A percentile compares a stretch with the other conserved stretches of the same genome.
These are phyloP conservation scores for Nymphalis io DNA, from an alignment of 1,140 invertebrate species.

Conservation along the genomic window DNA sequence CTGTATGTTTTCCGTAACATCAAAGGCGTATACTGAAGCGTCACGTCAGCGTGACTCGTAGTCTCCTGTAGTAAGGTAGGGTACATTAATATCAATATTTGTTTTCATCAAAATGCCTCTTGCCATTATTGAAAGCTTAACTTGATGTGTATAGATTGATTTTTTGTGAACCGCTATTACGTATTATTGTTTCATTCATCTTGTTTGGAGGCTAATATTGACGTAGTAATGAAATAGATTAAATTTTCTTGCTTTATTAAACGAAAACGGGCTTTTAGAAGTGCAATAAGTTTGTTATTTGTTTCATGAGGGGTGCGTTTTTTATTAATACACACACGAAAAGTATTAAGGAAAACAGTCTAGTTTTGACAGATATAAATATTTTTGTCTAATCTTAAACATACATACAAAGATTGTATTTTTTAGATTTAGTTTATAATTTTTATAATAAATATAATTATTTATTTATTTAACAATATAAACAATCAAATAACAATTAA, in stretches of 20 bases:
- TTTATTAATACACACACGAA: too few relatives aligned
- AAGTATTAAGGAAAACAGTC: too few relatives aligned
- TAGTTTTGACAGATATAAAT: too few relatives aligned
- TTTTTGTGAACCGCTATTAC: slow-evolving; percentile 16
- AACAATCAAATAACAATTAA: too few relatives aligned
- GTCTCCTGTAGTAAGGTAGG: background rate
- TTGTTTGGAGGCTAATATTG: background rate
- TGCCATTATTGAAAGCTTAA: slow-evolving; percentile 25
- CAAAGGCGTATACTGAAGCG: too few relatives aligned
- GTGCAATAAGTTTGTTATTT: too few relatives aligned
- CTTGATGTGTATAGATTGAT: slow-evolving; percentile 35
- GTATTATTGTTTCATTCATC: background rate
- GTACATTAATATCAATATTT: slow-evolving; percentile 27
- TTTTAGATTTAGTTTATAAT: too few relatives aligned
- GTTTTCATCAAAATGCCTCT: slow-evolving; percentile 31
- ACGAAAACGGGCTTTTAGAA: background rate
- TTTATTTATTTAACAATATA: too few relatives aligned
- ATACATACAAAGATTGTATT: too few relatives aligned
- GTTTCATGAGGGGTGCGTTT: too few relatives aligned
- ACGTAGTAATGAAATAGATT: background rate
- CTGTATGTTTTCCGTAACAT: background rate
- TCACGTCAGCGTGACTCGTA: slow-evolving; percentile 2
- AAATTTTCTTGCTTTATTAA: background rate
- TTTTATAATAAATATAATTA: too few relatives aligned
- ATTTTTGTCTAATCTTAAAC: too few relatives aligned